These are phyloP conservation scores for Eupithecia abbreviata DNA, from an alignment of 2,888 invertebrate species.

Conservation along the genomic window DNA sequence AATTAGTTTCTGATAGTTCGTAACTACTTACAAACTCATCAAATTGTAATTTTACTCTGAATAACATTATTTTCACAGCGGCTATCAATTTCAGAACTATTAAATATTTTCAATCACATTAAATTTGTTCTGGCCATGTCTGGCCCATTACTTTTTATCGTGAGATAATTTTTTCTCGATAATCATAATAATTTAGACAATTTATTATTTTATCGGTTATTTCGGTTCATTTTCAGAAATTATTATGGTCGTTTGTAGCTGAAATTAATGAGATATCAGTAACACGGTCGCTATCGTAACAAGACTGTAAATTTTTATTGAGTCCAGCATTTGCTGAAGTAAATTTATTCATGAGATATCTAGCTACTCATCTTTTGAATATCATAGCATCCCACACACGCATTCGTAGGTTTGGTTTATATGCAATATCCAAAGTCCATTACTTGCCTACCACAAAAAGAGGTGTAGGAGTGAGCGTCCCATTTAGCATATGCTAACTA, in stretches of 20 bases:
- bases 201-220: constrained; percentile 18
- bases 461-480: no score
- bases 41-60: constrained; percentile 18
- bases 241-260: constrained; percentile 29
- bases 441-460: neutral
- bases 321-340: neutral
- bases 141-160: constrained; percentile 11
- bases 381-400: neutral
- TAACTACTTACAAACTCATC: constrained; percentile 19
- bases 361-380: neutral
- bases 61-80: constrained; percentile 7
- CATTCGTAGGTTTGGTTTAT: neutral
- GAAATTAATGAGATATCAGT: constrained; percentile 29
- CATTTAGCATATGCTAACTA: no score
- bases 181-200: constrained; percentile 4
- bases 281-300: constrained; percentile 12
- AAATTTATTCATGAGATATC: constrained; percentile 1
- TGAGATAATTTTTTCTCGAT: constrained; percentile 10
- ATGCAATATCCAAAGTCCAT: neutral
- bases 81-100: constrained; percentile 7
- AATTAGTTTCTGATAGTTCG: constrained; percentile 9
- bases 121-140: neutral
- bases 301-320: constrained; percentile 14
- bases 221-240: constrained; percentile 24
- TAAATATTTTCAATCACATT: constrained; percentile 6